Conservation (phyloP, 2,797 vertebrate genomes). For the Pipistrellus pipistrellus region DNA sequence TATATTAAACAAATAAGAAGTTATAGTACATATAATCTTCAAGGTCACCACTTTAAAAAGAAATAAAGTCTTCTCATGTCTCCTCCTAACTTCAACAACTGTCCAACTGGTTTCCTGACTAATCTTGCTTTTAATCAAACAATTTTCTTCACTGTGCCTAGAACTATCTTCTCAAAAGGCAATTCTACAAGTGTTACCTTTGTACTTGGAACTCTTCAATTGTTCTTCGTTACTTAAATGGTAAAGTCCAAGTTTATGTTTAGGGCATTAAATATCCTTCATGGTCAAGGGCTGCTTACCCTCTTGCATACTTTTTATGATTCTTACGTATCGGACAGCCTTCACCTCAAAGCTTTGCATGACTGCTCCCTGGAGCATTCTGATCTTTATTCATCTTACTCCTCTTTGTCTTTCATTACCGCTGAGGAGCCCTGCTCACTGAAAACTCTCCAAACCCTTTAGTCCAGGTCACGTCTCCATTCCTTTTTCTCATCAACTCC, state of each 20-base stretch:
- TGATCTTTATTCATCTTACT: not conserved
- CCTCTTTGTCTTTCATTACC: not conserved
- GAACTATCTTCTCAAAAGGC: not conserved
- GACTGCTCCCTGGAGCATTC: not conserved
- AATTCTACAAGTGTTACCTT: not conserved
- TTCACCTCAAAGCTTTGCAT: not conserved
- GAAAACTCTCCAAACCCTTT: not conserved
- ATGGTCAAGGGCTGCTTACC: not conserved
- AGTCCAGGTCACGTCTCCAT: not conserved
- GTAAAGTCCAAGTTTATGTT: not conserved
- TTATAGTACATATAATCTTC: not conserved
- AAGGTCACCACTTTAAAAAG: not conserved
- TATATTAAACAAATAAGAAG: not conserved
- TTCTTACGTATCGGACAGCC: not conserved
- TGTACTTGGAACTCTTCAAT: not conserved
- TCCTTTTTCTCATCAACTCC: not conserved
- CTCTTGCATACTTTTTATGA: not conserved
- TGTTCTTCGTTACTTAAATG: not conserved
- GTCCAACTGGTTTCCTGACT: not conserved
- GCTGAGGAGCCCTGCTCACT: not conserved
- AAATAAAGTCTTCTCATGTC: not conserved
- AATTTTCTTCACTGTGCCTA: not conserved
- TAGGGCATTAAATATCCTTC: not conserved
- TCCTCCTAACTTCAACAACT: not conserved
- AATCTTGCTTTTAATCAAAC: not conserved